phyloP scores from a whole-genome alignment of 1,140 invertebrate species.

The Neotoxoptera formosana region DNA sequence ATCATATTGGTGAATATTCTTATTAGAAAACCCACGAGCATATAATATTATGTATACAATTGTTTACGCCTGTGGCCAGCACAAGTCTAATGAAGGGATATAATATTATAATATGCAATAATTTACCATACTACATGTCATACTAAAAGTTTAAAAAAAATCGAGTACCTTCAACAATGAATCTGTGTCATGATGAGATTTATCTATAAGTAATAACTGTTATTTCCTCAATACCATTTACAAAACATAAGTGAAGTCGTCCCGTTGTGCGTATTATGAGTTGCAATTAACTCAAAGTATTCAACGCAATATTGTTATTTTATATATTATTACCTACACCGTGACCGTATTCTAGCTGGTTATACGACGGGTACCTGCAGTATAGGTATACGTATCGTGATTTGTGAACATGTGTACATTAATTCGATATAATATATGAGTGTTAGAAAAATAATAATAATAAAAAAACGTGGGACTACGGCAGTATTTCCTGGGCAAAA shows the following conservation, averaged over 20 bases:
- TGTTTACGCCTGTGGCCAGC: too few species aligned
- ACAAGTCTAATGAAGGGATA: neutral
- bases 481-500: constrained; percentile 26
- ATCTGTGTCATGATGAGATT: neutral
- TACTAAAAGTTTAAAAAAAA: neutral
- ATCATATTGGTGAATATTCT: neutral
- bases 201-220: neutral
- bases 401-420: neutral
- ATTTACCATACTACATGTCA: neutral
- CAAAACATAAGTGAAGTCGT: neutral
- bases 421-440: constrained; percentile 22
- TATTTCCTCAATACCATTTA: neutral
- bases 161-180: neutral
- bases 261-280: neutral
- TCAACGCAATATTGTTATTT: neutral
- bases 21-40: neutral
- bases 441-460: constrained; percentile 3
- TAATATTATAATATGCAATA: neutral
- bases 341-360: neutral
- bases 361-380: neutral
- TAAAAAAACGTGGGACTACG: constrained; percentile 40
- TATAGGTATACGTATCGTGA: neutral
- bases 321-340: neutral
- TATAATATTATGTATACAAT: too few species aligned
- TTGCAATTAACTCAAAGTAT: neutral